Conservation (phyloP, 2,888 invertebrate genomes). For the Mallateleia sp. region DNA sequence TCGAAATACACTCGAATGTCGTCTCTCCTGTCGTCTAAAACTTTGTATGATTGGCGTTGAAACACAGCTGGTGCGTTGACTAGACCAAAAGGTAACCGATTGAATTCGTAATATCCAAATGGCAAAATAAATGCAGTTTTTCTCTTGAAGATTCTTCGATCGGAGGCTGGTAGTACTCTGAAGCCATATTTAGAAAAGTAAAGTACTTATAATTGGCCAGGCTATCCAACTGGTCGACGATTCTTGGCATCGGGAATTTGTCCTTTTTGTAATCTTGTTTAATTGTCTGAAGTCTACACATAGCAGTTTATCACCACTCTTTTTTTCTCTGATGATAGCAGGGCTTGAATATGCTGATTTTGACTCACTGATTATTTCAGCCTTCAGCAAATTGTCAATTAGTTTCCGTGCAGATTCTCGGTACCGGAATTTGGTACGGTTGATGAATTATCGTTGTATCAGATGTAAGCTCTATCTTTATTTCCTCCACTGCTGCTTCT, state of each 20-base stretch:
- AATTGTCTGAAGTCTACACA: slow-evolving; percentile 82
- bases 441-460: too few relatives aligned
- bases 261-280: slow-evolving; percentile 84
- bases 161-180: slow-evolving; percentile 44
- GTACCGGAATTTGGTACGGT: too few relatives aligned
- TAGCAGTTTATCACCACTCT: slow-evolving; percentile 74
- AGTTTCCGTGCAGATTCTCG: too few relatives aligned
- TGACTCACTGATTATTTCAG: too few relatives aligned
- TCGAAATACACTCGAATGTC: slow-evolving; percentile 38
- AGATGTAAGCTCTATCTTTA: too few relatives aligned
- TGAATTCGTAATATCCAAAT: neutral
- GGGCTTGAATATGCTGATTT: slow-evolving; percentile 80
- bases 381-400: too few relatives aligned
- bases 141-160: slow-evolving; percentile 67
- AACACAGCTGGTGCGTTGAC: slow-evolving; percentile 19
- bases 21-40: slow-evolving; percentile 36
- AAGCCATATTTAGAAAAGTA: slow-evolving; percentile 83
- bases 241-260: slow-evolving; percentile 84
- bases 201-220: slow-evolving; percentile 83
- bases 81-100: slow-evolving; percentile 14
- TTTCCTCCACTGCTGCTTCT: too few relatives aligned
- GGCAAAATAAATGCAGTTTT: slow-evolving; percentile 69
- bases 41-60: slow-evolving; percentile 72
- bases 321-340: slow-evolving; percentile 80
- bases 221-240: slow-evolving; percentile 79